These are phyloP conservation scores for Neoarius graeffei DNA, from an alignment of 2,113 vertebrate species.

Conservation along the genomic window DNA sequence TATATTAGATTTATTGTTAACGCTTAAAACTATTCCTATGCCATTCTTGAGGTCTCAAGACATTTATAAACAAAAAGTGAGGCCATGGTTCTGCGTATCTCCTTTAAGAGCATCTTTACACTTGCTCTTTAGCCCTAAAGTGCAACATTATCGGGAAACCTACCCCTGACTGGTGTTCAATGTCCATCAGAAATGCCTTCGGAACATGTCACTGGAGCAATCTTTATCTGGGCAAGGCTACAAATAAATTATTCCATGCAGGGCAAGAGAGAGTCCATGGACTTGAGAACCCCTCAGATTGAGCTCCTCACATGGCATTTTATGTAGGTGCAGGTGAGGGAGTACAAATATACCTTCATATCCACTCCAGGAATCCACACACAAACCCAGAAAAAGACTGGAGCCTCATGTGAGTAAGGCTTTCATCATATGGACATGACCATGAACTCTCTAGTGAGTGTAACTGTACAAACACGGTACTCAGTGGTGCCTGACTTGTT, in stretches of 20 bases:
- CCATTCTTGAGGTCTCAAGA: too few relatives aligned
- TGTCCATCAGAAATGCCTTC: slow-evolving; percentile 76
- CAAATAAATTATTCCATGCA: slow-evolving; percentile 63
- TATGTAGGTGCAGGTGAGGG: slow-evolving; percentile 74
- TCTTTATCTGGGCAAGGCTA: slow-evolving; percentile 40
- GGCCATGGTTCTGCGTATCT: too few relatives aligned
- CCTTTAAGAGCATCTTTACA: too few relatives aligned
- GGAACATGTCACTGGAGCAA: slow-evolving; percentile 63
- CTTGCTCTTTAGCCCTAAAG: too few relatives aligned
- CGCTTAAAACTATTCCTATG: too few relatives aligned
- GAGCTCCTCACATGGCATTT: slow-evolving; percentile 45
- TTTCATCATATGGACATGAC: slow-evolving; percentile 72
- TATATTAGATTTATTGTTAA: too few relatives aligned
- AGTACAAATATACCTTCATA: slow-evolving; percentile 57
- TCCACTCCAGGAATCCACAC: slow-evolving; percentile 75
- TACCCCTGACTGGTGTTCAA: background rate
- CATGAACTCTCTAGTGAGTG: background rate
- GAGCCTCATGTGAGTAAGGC: slow-evolving; percentile 78
- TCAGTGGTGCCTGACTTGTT: background rate
- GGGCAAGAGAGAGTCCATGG: slow-evolving; percentile 45
- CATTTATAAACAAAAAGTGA: too few relatives aligned
- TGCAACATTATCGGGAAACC: too few relatives aligned
- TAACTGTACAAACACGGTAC: background rate
- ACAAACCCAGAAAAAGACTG: slow-evolving; percentile 50
- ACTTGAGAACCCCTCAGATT: slow-evolving; percentile 53